Base-by-base conservation (phyloP, 2,797 vertebrate species). In the Molossus alvarezi region DNA sequence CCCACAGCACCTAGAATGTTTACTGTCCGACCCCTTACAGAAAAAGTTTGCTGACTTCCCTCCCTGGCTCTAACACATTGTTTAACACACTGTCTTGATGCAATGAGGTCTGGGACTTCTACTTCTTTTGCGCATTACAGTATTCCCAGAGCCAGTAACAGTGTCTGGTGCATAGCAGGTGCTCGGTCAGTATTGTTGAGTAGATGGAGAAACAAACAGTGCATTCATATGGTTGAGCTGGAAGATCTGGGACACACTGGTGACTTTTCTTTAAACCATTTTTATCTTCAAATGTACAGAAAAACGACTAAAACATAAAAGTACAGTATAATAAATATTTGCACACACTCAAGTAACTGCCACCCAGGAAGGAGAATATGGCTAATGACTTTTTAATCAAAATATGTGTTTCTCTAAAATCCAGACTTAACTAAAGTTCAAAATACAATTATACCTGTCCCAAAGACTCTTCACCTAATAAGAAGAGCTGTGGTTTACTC, bases 271-370 rank as follows among this genome's bases (percentile, higher is more conserved):
- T 48, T 76, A 80, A 95, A 73, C 4, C 29, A 71, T 67, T 88
- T 85, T 77, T 64, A 81, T 37, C 80, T 25, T 57, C 20, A 93
- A 95, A 86, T 86, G 69, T 72, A 53, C 23, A 95, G 62, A 87
- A 94, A 94, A 92, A 89, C 51, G 77, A 14, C 64, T 41, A 48
- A 82, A 62, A 83, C 21, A 67, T 65, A 29, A 33, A 88, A 85
- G 41, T 73, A 65, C 20, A 37, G 33, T 17, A 11, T 53, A 84
- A 95, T 29, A 69, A 90, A 67, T 83, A 88, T 60, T 88, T 89
- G 55, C 27, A 82, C 29, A n/a, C 20, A 57, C 18, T 69, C 8
- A n/a, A 0, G 2, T 27, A 85, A 73, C n/a, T 3, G 48, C 20
- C 48, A 64, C 6, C 29, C n/a, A 91, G 86, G n/a, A 21, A 89